These are phyloP conservation scores for Trematomus bernacchii DNA, from an alignment of 2,797 vertebrate species.

Conservation along the genomic window DNA sequence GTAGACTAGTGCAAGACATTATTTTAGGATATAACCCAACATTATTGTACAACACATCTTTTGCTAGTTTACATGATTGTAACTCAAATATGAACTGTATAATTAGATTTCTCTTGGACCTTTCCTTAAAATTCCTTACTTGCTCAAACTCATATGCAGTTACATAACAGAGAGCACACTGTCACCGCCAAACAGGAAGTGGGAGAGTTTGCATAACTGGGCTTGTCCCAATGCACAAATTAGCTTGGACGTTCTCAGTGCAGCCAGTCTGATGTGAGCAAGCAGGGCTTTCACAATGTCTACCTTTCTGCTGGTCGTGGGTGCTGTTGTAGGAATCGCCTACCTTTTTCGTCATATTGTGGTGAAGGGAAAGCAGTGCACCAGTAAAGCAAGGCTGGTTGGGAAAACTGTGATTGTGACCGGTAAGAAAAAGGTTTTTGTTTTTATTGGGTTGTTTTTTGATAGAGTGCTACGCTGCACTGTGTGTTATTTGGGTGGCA, in stretches of 20 bases:
- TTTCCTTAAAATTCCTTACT: not conserved
- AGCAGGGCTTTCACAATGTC: slow-evolving; percentile 52
- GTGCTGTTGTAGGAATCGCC: slow-evolving; percentile 56
- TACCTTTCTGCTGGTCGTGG: slow-evolving; percentile 66
- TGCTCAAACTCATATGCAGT: not conserved
- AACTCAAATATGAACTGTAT: not conserved
- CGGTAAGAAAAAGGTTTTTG: slow-evolving; percentile 75
- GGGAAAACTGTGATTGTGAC: slow-evolving; percentile 89
- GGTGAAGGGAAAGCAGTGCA: slow-evolving; percentile 80
- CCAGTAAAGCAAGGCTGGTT: slow-evolving; percentile 75
- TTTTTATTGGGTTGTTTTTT: not conserved
- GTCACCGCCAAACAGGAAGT: slow-evolving; percentile 30
- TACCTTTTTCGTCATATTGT: slow-evolving; percentile 80
- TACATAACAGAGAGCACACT: not conserved
- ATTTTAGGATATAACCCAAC: not conserved
- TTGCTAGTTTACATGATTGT: not conserved
- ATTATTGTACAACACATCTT: not conserved
- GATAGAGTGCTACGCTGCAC: not conserved
- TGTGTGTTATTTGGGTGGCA: not conserved
- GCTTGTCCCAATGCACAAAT: not conserved
- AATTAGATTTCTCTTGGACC: not conserved
- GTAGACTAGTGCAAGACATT: not conserved
- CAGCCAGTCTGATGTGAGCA: not conserved
- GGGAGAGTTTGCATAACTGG: slow-evolving; percentile 15
- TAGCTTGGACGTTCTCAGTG: not conserved